These are phyloP conservation scores for Drosophila paucipuncta DNA, from an alignment of 2,888 invertebrate species.

Conservation along the genomic window DNA sequence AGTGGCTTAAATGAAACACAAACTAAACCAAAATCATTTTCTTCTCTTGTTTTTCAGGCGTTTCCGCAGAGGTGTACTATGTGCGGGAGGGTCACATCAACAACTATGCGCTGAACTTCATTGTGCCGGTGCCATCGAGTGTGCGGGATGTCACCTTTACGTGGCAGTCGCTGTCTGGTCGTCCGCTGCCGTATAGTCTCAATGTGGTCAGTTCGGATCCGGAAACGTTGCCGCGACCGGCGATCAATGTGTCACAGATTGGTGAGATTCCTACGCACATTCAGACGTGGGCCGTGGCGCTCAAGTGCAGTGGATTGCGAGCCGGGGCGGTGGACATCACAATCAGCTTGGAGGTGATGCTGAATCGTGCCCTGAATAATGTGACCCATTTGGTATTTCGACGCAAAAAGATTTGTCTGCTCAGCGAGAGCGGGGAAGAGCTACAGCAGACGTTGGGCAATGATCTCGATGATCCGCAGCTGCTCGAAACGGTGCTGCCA, in stretches of 20 bases:
- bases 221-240: slow-evolving; percentile 91
- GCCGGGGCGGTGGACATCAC: slow-evolving; percentile 94
- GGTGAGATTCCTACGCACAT: slow-evolving; percentile 93
- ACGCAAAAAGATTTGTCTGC: slow-evolving; percentile 93
- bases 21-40: background rate
- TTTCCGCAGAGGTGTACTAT: slow-evolving; percentile 95
- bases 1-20: background rate
- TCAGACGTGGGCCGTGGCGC: slow-evolving; percentile 91
- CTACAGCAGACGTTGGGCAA: slow-evolving; percentile 27
- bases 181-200: slow-evolving; percentile 93
- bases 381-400: slow-evolving; percentile 92
- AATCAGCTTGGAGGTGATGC: slow-evolving; percentile 93
- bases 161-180: slow-evolving; percentile 94
- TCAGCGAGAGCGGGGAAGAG: slow-evolving; percentile 75
- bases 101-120: slow-evolving; percentile 95
- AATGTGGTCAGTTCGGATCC: slow-evolving; percentile 91
- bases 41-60: slow-evolving; percentile 87
- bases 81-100: slow-evolving; percentile 96
- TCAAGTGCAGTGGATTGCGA: slow-evolving; percentile 93
- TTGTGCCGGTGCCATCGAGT: slow-evolving; percentile 93
- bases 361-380: slow-evolving; percentile 88
- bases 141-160: slow-evolving; percentile 94
- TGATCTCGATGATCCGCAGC: slow-evolving; percentile 81
- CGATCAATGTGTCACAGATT: slow-evolving; percentile 92
- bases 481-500: slow-evolving; percentile 83